These are phyloP conservation scores for Aldrovandia affinis DNA, from an alignment of 2,797 vertebrate species.

Conservation along the genomic window DNA sequence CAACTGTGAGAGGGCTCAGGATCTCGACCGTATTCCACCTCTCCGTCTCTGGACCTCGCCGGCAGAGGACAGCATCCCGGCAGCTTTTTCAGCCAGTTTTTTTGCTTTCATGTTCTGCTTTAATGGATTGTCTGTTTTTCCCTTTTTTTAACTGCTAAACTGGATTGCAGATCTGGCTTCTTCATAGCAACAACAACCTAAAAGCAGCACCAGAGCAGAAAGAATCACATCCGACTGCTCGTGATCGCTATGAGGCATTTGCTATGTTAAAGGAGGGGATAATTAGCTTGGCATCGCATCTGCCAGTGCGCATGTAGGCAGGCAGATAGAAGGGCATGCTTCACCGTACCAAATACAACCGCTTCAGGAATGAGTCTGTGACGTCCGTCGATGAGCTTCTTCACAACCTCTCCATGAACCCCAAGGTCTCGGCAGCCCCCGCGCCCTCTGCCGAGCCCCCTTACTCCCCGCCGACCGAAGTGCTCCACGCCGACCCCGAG, in stretches of 20 bases:
- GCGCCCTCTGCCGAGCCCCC: constrained; percentile 81
- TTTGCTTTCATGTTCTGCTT: constrained; percentile 58
- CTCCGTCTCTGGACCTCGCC: constrained; percentile 61
- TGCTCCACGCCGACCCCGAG: constrained; percentile 84
- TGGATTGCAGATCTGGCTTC: constrained; percentile 68
- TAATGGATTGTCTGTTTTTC: constrained; percentile 67
- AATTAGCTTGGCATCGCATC: constrained; percentile 82
- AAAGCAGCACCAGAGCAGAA: constrained; percentile 52
- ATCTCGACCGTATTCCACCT: constrained; percentile 76
- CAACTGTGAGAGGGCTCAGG: constrained; percentile 81
- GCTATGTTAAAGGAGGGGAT: constrained; percentile 88
- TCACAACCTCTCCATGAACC: constrained; percentile 94
- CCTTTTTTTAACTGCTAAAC: constrained; percentile 61
- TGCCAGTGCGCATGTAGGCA: constrained; percentile 87
- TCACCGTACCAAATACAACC: constrained; percentile 99
- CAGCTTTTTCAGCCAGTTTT: constrained; percentile 43
- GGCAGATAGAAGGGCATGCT: constrained; percentile 97
- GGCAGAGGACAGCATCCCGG: constrained; percentile 50
- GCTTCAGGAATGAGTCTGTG: constrained; percentile 99
- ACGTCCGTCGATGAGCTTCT: constrained; percentile 97
- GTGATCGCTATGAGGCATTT: constrained; percentile 75
- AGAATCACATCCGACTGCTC: constrained; percentile 65
- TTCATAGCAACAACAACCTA: constrained; percentile 59
- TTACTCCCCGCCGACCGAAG: constrained; percentile 82
- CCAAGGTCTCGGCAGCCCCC: constrained; percentile 88